These are phyloP conservation scores for Craniophora ligustri DNA, from an alignment of 2,888 invertebrate species.

Conservation along the genomic window DNA sequence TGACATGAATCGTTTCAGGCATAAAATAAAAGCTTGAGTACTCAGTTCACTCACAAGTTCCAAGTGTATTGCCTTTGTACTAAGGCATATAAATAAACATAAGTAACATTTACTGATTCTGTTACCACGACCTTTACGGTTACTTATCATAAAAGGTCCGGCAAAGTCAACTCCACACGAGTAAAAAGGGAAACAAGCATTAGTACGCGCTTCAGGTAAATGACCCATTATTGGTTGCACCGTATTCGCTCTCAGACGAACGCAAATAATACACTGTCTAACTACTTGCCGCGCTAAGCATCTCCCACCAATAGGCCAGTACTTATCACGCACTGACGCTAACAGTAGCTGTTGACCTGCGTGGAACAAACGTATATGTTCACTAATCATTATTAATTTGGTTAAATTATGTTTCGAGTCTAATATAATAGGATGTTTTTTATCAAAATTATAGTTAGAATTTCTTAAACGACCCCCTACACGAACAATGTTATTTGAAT, in stretches of 20 bases:
- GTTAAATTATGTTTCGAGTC: slow-evolving; percentile 29
- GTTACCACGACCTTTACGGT: slow-evolving; percentile 35
- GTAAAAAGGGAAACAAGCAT: slow-evolving; percentile 24
- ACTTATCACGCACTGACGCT: slow-evolving; percentile 15
- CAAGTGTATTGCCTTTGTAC: too few relatives aligned
- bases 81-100: slow-evolving; percentile 33
- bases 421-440: slow-evolving; percentile 36
- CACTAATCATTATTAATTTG: slow-evolving; percentile 14
- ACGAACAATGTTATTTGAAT: slow-evolving; percentile 11
- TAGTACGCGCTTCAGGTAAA: slow-evolving; percentile 8
- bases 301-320: slow-evolving; percentile 40
- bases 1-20: too few relatives aligned
- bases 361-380: slow-evolving; percentile 17
- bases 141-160: slow-evolving; percentile 35
- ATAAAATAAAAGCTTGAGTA: too few relatives aligned
- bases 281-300: slow-evolving; percentile 18
- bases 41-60: too few relatives aligned
- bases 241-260: background rate
- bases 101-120: slow-evolving; percentile 34
- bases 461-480: slow-evolving; percentile 25
- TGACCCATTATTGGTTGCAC: slow-evolving; percentile 23
- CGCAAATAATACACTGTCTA: slow-evolving; percentile 8
- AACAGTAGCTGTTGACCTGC: slow-evolving; percentile 26
- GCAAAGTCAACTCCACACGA: slow-evolving; percentile 33
- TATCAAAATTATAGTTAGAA: slow-evolving; percentile 14